Base-by-base conservation (phyloP, 1,140 invertebrate species). In the Trachymyrmex cornetzi region DNA sequence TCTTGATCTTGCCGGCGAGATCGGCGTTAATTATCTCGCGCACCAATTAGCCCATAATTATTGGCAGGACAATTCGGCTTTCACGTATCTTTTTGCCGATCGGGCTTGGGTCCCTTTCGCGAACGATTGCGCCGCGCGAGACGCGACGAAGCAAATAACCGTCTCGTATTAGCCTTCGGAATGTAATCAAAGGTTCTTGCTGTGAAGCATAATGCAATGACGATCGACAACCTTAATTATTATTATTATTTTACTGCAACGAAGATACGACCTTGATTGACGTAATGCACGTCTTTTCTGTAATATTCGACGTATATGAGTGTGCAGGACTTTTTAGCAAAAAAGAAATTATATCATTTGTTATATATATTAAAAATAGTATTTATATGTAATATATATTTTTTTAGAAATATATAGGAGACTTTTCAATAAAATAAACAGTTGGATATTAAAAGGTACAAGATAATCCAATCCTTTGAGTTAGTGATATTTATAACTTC, bases 11-110 rank as follows among this genome's bases (percentile, higher is more conserved):
- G 55, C 14, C 38, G 67, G 30, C 22, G 55, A 82, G 67, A 82
- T 61, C 53, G 53, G 27, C 38, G 55, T 84, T 84, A 84, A 84
- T 74, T 84, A 74, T 30, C 55, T 27, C 38, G 30, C 6, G 14
- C 38, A 27, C 67, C 55, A 84, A 84, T 84, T 84, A 84, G 12
- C 12, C 24, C 12, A 9, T 75, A 84, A 84, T 84, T 84, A 84
- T 84, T 74, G 44, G 75, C 53, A 44, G 38, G 19, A 84, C 69
- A 84, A 84, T 84, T 74, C 57, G 38, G n/a, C 55, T 74, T 48
- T 82, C 24, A 27, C 38, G 38, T 22, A 74, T 61, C 27, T 75
- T 22, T 48, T n/a, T 48, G 69, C 19, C 24, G 55, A 75, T 75
- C 30, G 24, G 50, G 27, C 80, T 30, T 48, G 55, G 14, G n/a